phyloP scores from a whole-genome alignment of 2,888 invertebrate species.

The Penaeus monodon region DNA sequence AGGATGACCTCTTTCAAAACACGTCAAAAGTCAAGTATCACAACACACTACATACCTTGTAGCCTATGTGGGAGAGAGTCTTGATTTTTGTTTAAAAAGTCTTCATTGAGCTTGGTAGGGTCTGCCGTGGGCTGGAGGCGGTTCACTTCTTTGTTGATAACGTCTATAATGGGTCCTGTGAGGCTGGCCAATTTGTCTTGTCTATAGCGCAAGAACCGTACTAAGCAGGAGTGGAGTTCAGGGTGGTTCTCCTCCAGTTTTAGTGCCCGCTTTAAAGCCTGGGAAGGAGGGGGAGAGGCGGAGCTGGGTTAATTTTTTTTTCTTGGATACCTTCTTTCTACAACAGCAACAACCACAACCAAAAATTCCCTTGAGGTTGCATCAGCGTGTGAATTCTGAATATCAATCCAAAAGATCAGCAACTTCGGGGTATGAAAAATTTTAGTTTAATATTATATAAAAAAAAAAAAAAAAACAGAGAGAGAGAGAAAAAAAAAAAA shows the following conservation, averaged over 20 bases:
- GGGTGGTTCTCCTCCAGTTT: slow-evolving; percentile 81
- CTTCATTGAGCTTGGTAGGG: slow-evolving; percentile 77
- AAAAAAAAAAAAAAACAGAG: too few species aligned
- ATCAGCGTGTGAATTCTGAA: too few species aligned
- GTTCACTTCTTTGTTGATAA: slow-evolving; percentile 70
- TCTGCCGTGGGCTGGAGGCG: slow-evolving; percentile 74
- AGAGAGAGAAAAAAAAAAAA: accelerated
- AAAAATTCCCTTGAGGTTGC: too few species aligned
- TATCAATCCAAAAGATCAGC: too few species aligned
- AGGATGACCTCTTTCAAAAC: too few species aligned
- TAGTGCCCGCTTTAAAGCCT: slow-evolving; percentile 91
- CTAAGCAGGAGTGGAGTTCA: slow-evolving; percentile 87
- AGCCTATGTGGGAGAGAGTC: slow-evolving; percentile 82
- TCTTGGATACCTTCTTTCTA: too few species aligned
- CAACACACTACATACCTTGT: slow-evolving; percentile 74
- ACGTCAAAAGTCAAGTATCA: too few species aligned
- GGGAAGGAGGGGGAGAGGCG: slow-evolving; percentile 72
- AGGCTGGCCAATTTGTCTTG: slow-evolving; percentile 69
- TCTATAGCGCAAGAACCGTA: slow-evolving; percentile 77
- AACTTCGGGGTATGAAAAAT: too few species aligned
- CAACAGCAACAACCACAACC: too few species aligned
- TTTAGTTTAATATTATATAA: too few species aligned
- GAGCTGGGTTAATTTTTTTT: not conserved
- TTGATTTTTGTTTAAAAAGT: slow-evolving; percentile 77
- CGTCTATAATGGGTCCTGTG: slow-evolving; percentile 66